Base-by-base conservation (phyloP, 2,797 vertebrate species). In the Mergus octosetaceus region DNA sequence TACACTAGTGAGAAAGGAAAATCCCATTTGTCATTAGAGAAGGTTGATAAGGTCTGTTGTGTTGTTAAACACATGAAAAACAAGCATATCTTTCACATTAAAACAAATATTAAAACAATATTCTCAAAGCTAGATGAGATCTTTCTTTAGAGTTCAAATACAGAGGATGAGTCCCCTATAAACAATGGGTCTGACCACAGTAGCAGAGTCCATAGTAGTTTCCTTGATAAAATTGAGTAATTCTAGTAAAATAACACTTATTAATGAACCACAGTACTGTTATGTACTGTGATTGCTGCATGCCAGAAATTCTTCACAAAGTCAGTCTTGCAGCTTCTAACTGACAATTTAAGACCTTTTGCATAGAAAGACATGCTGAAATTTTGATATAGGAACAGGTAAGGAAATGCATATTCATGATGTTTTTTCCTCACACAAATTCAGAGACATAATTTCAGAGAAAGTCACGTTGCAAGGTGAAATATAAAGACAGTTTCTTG, bases 91-190 rank as follows among this genome's bases (percentile, higher is more conserved):
- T 72, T 96, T 96, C 89, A 92, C 87, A 95, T 95, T 95, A 94
- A 97, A 97, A 89, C 82, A 97, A 96, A 94, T 97, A 95, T 95
- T 96, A 36, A 95, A 97, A 96, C 85, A 91, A 95, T 97, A 91
- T 65, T 83, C 69, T 65, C 62, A 92, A 91, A 95, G 28, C 45
- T 87, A 60, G n/a, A 82, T 94, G 86, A 91, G 90, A 92, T 87
- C 69, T 94, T 90, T 92, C 79, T 89, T 54, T 73, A 57, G 60
- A 84, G 43, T 89, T 96, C 92, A 91, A 94, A 90, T 79, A 83
- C 19, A 65, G 54, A 85, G 45, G 36, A 27, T 41, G 14, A 64
- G 53, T 89, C 36, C 36, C 30, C 70, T 68, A 68, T 51, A 69
- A 81, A 54, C 34, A 64, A 53, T 14, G 10, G 27, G 36, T 4